Evolutionary conservation across 2,113 vertebrate species (phyloP), one percentile per base, ranked within the genome.

Genomic region (Condylura cristata): DNA sequence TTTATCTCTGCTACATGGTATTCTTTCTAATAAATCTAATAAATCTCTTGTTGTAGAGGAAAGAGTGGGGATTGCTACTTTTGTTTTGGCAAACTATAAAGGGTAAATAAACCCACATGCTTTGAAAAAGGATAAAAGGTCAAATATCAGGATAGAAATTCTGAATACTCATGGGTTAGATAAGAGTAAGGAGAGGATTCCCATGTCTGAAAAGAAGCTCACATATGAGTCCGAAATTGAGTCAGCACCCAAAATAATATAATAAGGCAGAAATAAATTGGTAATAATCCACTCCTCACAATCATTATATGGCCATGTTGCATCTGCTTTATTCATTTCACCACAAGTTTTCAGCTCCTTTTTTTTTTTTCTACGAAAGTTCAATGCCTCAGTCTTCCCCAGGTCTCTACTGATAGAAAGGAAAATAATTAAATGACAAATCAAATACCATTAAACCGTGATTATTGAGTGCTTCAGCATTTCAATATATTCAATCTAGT

Each of bases 21-120:
- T 89, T 65, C 37, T 93, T 89, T 92, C 78, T 96, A 91, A 92
- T 78, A 95, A 94, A 80, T 58, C 75, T 90, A 95, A 74, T 95
- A 93, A 94, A 79, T 94, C 32, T 90, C 46, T 58, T 90, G 4
- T 66, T 95, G 84, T 51, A 87, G 65, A 34, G 11, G 13, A 93
- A 71, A 14, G 65, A 28, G 2, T 75, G 13, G 20, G 12, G 11
- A 48, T 39, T 56, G 28, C 46, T 74, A n/a, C n/a, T 93, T 95
- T 90, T 91, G 39, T 87, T 91, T 90, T 84, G 46, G 18, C 20
- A 53, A 84, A 58, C 28, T 76, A 18, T 63, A 80, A 91, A 95
- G 2, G 18, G 58, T 74, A 88, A 76, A 90, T 65, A 96, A 46
- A 68, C 14, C 22, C 18, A 37, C 17, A 76, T 53, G 51, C 28